Evolutionary conservation across 2,113 vertebrate species (phyloP), one percentile per base, ranked within the genome.

Genomic region (Spea bombifrons): DNA sequence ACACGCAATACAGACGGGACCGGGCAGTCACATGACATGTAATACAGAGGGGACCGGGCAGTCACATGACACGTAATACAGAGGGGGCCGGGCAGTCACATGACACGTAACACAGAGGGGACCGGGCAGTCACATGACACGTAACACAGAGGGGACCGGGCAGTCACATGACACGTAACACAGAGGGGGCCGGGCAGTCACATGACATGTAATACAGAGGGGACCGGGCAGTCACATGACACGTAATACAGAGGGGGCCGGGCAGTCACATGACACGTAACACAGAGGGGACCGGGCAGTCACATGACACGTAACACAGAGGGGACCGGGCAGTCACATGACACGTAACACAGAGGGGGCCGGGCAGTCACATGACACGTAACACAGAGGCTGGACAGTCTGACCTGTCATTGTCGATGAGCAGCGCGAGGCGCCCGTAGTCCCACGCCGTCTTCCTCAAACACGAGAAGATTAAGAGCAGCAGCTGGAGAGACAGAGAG

Each of bases 391-490:
- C 1, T n/a, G 10, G 30, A 67, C 4, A 4, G 45, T 48, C 88
- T 91, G 83, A 98, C 95, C 97, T 99, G 87, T 99, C 97, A 66
- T 97, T 96, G 84, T 96, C 95, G 90, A 98, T 95, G 66, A 99
- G 92, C 84, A 99, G 88, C 0, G 95, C 96, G 85, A 99, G 88
- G 67, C 97, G 96, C 7, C 97, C 97, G 0, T 99, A 99, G 86
- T 99, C 96, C 97, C 97, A 99, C 0, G 97, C 97, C 0, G 97
- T 96, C 87, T 98, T 99, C 85, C 97, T 95, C 86, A 99, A 91
- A 84, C 96, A 99, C 70, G 97, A 98, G 81, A 98, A 99, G 73
- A 97, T 68, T 75, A 98, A 83, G 47, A 99, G 80, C 15, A 99
- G 87, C 64, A 96, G 82, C 97, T 99, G 79, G 0, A 66, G 75